Conservation (phyloP, 2,888 invertebrate genomes). For the Tanytarsus gracilentus region DNA sequence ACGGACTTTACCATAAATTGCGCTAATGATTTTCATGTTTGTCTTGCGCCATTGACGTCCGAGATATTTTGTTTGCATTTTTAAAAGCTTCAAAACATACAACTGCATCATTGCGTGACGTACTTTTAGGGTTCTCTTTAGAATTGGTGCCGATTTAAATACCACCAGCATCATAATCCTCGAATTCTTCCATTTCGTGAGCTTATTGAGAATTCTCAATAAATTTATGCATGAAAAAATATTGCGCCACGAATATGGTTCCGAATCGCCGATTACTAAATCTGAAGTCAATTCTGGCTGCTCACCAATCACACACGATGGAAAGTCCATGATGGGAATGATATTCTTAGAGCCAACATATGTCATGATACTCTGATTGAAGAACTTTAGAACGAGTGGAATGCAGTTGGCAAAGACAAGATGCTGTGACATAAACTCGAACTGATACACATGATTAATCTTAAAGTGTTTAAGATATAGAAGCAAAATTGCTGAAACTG, state of each 20-base stretch:
- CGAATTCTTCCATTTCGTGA: slow-evolving; percentile 99
- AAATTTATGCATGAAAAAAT: slow-evolving; percentile 97
- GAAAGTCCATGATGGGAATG: slow-evolving; percentile 90
- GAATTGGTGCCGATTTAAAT: slow-evolving; percentile 97
- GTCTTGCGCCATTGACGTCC: slow-evolving; percentile 98
- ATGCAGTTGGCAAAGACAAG: slow-evolving; percentile 98
- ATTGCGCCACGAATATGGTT: slow-evolving; percentile 93
- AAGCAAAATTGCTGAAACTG: slow-evolving; percentile 81
- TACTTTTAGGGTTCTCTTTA: slow-evolving; percentile 92
- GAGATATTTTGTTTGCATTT: slow-evolving; percentile 99
- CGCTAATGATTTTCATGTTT: slow-evolving; percentile 99
- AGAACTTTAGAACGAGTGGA: slow-evolving; percentile 94
- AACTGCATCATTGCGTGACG: slow-evolving; percentile 95
- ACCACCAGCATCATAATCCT: slow-evolving; percentile 99
- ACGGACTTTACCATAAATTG: slow-evolving; percentile 94
- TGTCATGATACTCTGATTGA: slow-evolving; percentile 93
- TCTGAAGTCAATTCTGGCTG: slow-evolving; percentile 89
- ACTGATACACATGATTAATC: slow-evolving; percentile 64
- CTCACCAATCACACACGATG: slow-evolving; percentile 90
- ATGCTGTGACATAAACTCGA: slow-evolving; percentile 98
- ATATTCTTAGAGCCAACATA: slow-evolving; percentile 92
- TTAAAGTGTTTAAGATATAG: slow-evolving; percentile 87
- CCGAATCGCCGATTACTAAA: slow-evolving; percentile 73
- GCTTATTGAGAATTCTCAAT: slow-evolving; percentile 89
- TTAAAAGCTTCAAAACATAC: slow-evolving; percentile 92